A percentile compares a stretch with the other conserved stretches of the same genome.
Evolutionary conservation across 2,797 vertebrate genomes (phyloP).

Genomic region (Pygocentrus nattereri): DNA sequence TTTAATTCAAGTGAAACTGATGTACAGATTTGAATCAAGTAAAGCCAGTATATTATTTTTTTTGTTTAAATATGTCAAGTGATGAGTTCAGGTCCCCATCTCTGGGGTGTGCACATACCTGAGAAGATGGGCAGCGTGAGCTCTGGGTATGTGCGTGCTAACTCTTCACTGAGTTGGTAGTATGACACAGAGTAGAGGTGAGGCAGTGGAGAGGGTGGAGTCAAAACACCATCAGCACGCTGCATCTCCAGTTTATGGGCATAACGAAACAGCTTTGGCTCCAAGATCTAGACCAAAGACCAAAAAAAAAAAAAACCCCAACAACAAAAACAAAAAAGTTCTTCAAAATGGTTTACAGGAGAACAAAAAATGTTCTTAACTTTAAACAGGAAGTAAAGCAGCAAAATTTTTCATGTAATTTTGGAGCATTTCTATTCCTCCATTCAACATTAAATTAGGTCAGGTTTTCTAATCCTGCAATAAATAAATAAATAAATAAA

Average conservation of each 20-base stretch:
- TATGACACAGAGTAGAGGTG: slow-evolving; percentile 97
- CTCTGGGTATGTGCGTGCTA: slow-evolving; percentile 96
- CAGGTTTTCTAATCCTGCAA: neutral
- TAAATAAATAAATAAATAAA: neutral
- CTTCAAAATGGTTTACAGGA: no score
- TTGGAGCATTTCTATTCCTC: no score
- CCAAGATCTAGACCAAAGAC: slow-evolving; percentile 85
- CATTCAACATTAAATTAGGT: no score
- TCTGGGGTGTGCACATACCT: slow-evolving; percentile 76
- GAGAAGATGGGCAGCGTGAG: slow-evolving; percentile 97
- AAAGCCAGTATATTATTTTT: no score
- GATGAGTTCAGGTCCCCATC: neutral
- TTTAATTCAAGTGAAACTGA: no score
- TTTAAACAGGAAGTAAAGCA: no score
- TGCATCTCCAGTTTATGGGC: slow-evolving; percentile 98
- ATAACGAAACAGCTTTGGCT: slow-evolving; percentile 98
- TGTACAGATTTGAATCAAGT: no score
- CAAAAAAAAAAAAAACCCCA: neutral
- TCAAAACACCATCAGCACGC: slow-evolving; percentile 90
- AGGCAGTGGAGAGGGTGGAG: slow-evolving; percentile 91
- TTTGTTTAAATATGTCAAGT: no score
- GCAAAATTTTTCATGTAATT: no score
- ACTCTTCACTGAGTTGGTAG: slow-evolving; percentile 96
- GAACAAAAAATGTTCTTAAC: no score
- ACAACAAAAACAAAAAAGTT: no score